Evolutionary conservation across 2,113 vertebrate genomes (phyloP), one percentile per base, ranked within the genome.

Genomic region (Suricata suricatta): DNA sequence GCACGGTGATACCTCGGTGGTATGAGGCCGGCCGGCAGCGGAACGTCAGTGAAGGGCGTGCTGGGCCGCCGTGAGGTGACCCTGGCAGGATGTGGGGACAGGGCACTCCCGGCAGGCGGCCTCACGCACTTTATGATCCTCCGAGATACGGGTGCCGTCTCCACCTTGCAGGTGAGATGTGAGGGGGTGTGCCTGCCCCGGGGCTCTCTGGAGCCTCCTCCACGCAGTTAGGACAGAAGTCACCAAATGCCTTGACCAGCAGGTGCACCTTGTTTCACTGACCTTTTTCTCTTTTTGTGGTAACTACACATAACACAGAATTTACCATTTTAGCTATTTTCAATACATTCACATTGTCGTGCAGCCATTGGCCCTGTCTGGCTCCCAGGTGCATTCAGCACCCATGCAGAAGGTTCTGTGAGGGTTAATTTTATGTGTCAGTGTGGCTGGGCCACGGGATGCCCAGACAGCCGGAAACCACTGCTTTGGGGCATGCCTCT

Each of bases 1-100:
- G 60, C 9, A 6, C 2, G 4, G 66, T 35, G n/a, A 38, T 3
- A 3, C 17, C 3, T 31, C 1, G 80, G 14, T 23, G 3, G 7
- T 0, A 1, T 14, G 66, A 5, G 13, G 7, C 0, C 1, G 57
- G 71, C 35, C 0, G 33, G 19, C n/a, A 0, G 17, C 0, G 7
- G 82, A 13, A 8, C 31, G n/a, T 27, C 3, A n/a, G 44, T 0
- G 76, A 33, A 5, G 54, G 16, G 35, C 77, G 3, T 11, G 71
- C 29, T 14, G 5, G 7, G 64, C n/a, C 31, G 13, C 52, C 68
- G 12, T 0, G 0, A 2, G 7, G 54, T 11, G 0, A 0, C 76
- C 12, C 76, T 23, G 15, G 80, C 33, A 23, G 38, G 68, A 29
- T 0, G 0, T 0, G 23, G 5, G 5, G 10, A 0, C 3, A 14